A percentile compares a stretch with the other conserved stretches of the same genome.
Conservation (phyloP, 2,113 vertebrate genomes). For the Athene noctua region DNA sequence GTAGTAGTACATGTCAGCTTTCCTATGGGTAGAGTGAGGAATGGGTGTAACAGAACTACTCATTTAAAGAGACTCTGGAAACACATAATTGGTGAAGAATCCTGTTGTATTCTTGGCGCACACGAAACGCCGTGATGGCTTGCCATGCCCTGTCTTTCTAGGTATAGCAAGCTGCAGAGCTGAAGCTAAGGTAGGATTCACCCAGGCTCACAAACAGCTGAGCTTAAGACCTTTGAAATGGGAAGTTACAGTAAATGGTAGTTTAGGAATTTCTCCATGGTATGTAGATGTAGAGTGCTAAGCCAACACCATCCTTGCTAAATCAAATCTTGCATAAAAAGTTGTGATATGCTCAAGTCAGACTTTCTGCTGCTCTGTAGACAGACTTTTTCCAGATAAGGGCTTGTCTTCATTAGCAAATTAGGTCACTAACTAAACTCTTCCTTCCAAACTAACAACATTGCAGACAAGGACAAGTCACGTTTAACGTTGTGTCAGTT, state of each 20-base stretch:
- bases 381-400: slow-evolving; percentile 46
- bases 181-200: not conserved
- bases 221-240: not conserved
- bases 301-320: not conserved
- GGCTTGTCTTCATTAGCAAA: slow-evolving; percentile 45
- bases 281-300: not conserved
- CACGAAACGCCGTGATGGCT: fast-evolving
- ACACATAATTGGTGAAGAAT: not conserved
- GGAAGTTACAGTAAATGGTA: slow-evolving; percentile 34
- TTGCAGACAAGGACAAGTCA: not conserved
- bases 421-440: slow-evolving; percentile 13
- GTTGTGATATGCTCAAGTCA: slow-evolving; percentile 34
- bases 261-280: slow-evolving; percentile 25
- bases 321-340: slow-evolving; percentile 38
- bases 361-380: not conserved
- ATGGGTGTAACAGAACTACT: not conserved
- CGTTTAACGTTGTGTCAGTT: not conserved
- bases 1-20: not conserved
- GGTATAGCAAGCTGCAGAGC: not conserved
- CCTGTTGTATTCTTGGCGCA: fast-evolving
- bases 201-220: not conserved
- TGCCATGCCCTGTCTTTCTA: not conserved
- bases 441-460: not conserved
- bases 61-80: not conserved
- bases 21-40: not conserved